These are phyloP conservation scores for Ranitomeya imitator DNA, from an alignment of 2,113 vertebrate species.

Conservation along the genomic window DNA sequence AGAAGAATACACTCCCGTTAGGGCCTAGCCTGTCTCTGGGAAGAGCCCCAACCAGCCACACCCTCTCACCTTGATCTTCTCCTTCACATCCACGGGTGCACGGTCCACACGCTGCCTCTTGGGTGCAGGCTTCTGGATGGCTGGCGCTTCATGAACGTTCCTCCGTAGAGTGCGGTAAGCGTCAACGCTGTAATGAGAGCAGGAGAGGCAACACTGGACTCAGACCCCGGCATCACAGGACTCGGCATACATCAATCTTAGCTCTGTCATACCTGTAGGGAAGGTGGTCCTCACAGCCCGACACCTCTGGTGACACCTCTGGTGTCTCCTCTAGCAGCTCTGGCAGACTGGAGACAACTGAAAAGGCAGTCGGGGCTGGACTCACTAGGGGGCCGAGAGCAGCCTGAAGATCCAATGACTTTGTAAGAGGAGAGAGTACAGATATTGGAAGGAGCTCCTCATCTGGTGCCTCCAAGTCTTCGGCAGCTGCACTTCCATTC, in stretches of 20 bases:
- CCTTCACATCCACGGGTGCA: slow-evolving; percentile 62
- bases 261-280: slow-evolving; percentile 70
- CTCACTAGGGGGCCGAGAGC: slow-evolving; percentile 76
- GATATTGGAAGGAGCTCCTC: slow-evolving; percentile 65
- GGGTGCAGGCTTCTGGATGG: not conserved
- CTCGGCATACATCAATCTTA: too few species aligned
- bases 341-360: slow-evolving; percentile 45
- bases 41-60: not conserved
- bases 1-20: not conserved
- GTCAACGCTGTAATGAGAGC: slow-evolving; percentile 18
- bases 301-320: too few species aligned
- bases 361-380: not conserved
- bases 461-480: not conserved
- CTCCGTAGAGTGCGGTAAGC: slow-evolving; percentile 25
- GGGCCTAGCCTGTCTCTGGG: not conserved
- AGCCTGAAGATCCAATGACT: slow-evolving; percentile 71
- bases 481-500: slow-evolving; percentile 63
- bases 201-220: not conserved
- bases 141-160: not conserved
- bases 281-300: slow-evolving; percentile 60
- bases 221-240: too few species aligned
- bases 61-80: slow-evolving; percentile 67
- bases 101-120: slow-evolving; percentile 29
- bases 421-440: slow-evolving; percentile 77
- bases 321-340: slow-evolving; percentile 20